phyloP scores from a whole-genome alignment of 1,140 invertebrate species.

The Tribolium madens region DNA sequence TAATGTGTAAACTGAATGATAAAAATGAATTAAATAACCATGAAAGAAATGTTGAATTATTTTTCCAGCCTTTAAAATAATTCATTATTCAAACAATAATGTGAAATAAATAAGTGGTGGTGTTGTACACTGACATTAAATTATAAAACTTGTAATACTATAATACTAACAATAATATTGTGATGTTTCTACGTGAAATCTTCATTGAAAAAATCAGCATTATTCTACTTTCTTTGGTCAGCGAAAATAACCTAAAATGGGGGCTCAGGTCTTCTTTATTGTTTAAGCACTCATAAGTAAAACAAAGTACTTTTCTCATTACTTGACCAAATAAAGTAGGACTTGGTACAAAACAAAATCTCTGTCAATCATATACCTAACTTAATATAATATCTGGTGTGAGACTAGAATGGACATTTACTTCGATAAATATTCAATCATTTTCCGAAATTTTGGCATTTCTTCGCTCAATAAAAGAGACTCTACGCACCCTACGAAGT shows the following conservation, averaged over 20 bases:
- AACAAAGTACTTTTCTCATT: slow-evolving; percentile 32
- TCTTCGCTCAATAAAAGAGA: slow-evolving; percentile 85
- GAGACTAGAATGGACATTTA: slow-evolving; percentile 64
- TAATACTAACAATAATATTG: slow-evolving; percentile 4
- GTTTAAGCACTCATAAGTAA: slow-evolving; percentile 42
- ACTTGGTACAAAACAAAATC: slow-evolving; percentile 48
- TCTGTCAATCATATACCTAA: slow-evolving; percentile 60
- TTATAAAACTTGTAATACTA: neutral
- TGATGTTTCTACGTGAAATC: slow-evolving; percentile 1
- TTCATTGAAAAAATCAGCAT: neutral
- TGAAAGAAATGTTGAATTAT: slow-evolving; percentile 47
- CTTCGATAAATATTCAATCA: slow-evolving; percentile 69
- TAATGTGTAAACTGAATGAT: slow-evolving; percentile 47
- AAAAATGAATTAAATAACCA: slow-evolving; percentile 50
- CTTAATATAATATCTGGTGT: slow-evolving; percentile 52
- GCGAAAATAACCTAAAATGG: slow-evolving; percentile 19
- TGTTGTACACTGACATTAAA: slow-evolving; percentile 7
- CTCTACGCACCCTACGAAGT: slow-evolving; percentile 92
- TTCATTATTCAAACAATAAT: slow-evolving; percentile 40
- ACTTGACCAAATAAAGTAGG: slow-evolving; percentile 51
- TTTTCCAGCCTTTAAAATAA: slow-evolving; percentile 53
- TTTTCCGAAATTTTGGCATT: slow-evolving; percentile 78
- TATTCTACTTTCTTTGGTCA: slow-evolving; percentile 47
- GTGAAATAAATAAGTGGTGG: slow-evolving; percentile 25
- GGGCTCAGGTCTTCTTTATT: neutral